Evolutionary conservation across 2,888 invertebrate species (phyloP).

Genomic region (Ophion obscuratus): DNA sequence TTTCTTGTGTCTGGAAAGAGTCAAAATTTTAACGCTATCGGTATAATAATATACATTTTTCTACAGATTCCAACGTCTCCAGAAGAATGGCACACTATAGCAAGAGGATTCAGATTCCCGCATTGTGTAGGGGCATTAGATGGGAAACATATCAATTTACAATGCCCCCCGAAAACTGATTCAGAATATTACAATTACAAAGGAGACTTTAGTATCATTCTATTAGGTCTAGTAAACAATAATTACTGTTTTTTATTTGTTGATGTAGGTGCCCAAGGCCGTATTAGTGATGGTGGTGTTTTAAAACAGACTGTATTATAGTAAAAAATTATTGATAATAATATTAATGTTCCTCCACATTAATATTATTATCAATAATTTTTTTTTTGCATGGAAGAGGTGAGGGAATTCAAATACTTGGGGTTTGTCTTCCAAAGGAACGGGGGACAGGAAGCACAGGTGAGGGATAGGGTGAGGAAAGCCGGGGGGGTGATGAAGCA

Average conservation of each 20-base stretch:
- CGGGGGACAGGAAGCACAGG: no score
- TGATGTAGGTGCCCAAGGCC: constrained; percentile 18
- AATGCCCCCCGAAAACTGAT: neutral
- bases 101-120: neutral
- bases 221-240: constrained; percentile 14
- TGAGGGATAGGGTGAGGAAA: no score
- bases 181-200: constrained; percentile 8
- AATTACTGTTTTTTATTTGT: constrained; percentile 16
- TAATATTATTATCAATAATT: no score
- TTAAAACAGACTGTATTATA: neutral
- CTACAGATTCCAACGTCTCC: constrained; percentile 8
- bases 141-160: neutral
- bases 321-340: neutral
- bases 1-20: no score
- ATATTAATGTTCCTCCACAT: no score
- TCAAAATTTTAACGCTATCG: no score
- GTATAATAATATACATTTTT: neutral
- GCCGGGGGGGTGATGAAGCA: no score
- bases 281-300: constrained; percentile 29
- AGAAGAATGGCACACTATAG: neutral
- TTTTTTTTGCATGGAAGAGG: no score
- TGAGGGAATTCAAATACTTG: no score
- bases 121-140: neutral
- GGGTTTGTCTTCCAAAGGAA: no score
- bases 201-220: neutral